Evolutionary conservation across 2,797 vertebrate species (phyloP), one percentile per base, ranked within the genome.

Genomic region (Pipistrellus pipistrellus): DNA sequence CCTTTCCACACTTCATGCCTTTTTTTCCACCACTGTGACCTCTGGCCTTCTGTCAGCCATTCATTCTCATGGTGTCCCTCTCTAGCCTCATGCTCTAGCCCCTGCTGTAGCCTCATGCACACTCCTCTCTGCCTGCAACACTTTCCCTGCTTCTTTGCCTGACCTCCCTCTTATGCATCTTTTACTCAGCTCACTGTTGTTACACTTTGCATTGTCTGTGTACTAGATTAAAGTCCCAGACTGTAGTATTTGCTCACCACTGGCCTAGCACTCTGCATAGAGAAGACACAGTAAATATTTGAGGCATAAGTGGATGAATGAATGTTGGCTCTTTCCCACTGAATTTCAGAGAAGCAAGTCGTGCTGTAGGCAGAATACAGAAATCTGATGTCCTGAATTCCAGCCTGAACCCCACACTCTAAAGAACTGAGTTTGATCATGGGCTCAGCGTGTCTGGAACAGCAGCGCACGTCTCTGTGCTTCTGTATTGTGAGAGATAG

Each of bases 1-100:
- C 51, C 18, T 20, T 6, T 18, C 8, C 6, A 1, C 15, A 1
- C 30, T 3, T 66, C 23, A 2, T 8, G 7, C 17, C 25, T 14
- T 2, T 3, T 3, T 35, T 55, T n/a, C 76, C 10, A 5, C 11
- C 44, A 2, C 8, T 10, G 41, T 5, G n/a, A 83, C 44, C 30
- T 51, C 2, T 23, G 81, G 75, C 38, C 23, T 14, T 59, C 15
- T 7, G 25, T 15, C 18, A 25, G 38, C 25, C 32, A 48, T n/a
- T 55, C 30, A 6, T 25, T 21, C 32, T 75, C 6, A 1, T 1
- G 1, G 35, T 20, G 6, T 27, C 8, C 18, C 35, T 32, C 41
- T 35, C 38, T 38, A 38, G 38, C 38, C 38, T 38, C 64, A 21
- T 8, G 25, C 0, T 35, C 35, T 35, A 35, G 35, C 18, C 32